These are phyloP conservation scores for Norana najaformis DNA, from an alignment of 2,888 invertebrate species.

Conservation along the genomic window DNA sequence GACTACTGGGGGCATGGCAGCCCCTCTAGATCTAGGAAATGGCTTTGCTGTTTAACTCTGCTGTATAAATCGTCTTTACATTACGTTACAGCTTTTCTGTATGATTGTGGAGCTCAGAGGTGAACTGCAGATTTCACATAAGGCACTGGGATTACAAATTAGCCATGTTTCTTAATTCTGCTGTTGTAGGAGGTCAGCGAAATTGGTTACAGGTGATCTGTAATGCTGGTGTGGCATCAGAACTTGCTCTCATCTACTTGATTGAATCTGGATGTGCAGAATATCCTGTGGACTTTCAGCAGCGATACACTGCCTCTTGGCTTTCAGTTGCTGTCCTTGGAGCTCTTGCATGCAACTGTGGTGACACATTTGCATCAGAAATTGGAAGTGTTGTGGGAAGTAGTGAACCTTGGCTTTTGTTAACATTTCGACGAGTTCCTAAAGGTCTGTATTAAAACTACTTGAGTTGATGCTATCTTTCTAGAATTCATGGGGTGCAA, in stretches of 20 bases:
- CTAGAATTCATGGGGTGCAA: not conserved
- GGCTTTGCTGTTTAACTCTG: too few relatives aligned
- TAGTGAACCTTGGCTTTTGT: conserved; percentile 75
- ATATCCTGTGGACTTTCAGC: conserved; percentile 76
- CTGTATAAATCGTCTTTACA: too few relatives aligned
- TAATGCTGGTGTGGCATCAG: conserved; percentile 84
- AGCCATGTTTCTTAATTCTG: conserved; percentile 32
- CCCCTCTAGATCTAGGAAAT: too few relatives aligned
- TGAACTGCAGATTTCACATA: too few relatives aligned
- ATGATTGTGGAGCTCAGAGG: too few relatives aligned
- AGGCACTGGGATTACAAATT: too few relatives aligned
- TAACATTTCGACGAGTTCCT: conserved; percentile 75
- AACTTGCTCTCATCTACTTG: conserved; percentile 76
- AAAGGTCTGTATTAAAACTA: conserved; percentile 65
- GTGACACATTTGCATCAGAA: conserved; percentile 90
- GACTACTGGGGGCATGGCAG: too few relatives aligned
- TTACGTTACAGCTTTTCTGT: too few relatives aligned
- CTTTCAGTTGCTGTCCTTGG: conserved; percentile 78
- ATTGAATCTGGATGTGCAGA: conserved; percentile 74
- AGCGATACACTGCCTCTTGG: conserved; percentile 75
- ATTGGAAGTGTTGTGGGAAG: conserved; percentile 75
- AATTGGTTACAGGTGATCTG: conserved; percentile 88
- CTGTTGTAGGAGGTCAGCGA: conserved; percentile 76
- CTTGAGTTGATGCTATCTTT: not conserved
- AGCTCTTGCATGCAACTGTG: conserved; percentile 78